Evolutionary conservation across 2,888 invertebrate genomes (phyloP).

Genomic region (Acheta domesticus): DNA sequence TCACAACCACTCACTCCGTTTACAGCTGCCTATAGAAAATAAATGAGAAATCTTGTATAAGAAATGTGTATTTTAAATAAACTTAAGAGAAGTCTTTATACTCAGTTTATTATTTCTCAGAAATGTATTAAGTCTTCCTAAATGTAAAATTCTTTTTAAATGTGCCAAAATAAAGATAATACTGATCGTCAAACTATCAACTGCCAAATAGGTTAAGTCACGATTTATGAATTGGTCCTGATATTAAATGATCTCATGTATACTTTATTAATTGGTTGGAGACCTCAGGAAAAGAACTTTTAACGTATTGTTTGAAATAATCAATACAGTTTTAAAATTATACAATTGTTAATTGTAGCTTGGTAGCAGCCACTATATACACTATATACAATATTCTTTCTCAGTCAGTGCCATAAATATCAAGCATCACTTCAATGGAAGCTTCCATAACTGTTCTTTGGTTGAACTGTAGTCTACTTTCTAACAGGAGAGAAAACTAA

Average conservation of each 20-base stretch:
- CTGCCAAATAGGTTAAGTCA: neutral
- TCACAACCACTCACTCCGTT: neutral
- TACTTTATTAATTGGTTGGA: neutral
- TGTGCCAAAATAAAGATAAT: constrained; percentile 9
- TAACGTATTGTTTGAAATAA: no score
- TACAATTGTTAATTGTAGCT: no score
- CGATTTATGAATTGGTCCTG: neutral
- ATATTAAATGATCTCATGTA: neutral
- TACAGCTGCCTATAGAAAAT: neutral
- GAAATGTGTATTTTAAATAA: neutral
- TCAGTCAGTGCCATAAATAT: neutral
- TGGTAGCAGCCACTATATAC: neutral
- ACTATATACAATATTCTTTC: constrained; percentile 6
- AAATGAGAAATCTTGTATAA: neutral
- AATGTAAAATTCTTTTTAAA: neutral
- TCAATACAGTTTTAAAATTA: no score
- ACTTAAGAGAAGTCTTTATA: neutral
- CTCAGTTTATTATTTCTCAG: neutral
- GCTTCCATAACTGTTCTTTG: neutral
- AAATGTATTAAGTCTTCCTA: neutral
- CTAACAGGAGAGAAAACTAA: neutral
- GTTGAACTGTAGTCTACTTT: constrained; percentile 6
- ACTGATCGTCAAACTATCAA: neutral
- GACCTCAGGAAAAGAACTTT: neutral
- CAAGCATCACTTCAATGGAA: neutral